These are phyloP conservation scores for Drosophila helvetica DNA, from an alignment of 2,888 invertebrate genomes.

Conservation along the genomic window DNA sequence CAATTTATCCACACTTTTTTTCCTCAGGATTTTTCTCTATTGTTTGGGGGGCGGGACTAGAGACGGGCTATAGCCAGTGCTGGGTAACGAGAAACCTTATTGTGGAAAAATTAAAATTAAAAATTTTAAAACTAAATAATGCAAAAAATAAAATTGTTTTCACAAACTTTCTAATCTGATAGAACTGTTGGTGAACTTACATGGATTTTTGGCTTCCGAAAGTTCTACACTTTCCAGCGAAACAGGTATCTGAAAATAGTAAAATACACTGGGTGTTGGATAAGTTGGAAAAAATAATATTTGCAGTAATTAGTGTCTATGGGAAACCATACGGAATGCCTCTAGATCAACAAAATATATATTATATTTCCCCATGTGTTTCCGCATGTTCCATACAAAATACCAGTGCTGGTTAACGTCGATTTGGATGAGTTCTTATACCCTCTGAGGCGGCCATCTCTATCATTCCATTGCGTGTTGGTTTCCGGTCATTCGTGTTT, in stretches of 20 bases:
- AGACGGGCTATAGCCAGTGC: neutral
- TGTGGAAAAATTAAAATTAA: neutral
- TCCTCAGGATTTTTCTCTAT: neutral
- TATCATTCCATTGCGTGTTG: neutral
- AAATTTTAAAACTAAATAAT: neutral
- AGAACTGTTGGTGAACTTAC: neutral
- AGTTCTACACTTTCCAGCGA: neutral
- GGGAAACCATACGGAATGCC: no score
- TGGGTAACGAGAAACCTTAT: neutral
- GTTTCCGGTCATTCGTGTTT: neutral
- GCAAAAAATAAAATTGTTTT: neutral
- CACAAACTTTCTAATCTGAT: no score
- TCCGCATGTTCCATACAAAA: no score
- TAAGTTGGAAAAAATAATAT: no score
- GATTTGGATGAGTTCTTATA: neutral
- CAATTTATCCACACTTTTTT: neutral
- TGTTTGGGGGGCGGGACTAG: neutral
- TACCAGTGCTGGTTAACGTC: no score
- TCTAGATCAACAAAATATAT: no score
- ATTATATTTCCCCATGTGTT: no score
- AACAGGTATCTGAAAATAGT: neutral
- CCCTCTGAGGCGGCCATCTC: conserved; percentile 1
- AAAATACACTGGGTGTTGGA: neutral
- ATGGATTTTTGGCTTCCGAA: neutral
- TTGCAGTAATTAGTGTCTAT: no score